Conservation (phyloP, 2,888 invertebrate species). For the Brachyopa scutellaris region DNA sequence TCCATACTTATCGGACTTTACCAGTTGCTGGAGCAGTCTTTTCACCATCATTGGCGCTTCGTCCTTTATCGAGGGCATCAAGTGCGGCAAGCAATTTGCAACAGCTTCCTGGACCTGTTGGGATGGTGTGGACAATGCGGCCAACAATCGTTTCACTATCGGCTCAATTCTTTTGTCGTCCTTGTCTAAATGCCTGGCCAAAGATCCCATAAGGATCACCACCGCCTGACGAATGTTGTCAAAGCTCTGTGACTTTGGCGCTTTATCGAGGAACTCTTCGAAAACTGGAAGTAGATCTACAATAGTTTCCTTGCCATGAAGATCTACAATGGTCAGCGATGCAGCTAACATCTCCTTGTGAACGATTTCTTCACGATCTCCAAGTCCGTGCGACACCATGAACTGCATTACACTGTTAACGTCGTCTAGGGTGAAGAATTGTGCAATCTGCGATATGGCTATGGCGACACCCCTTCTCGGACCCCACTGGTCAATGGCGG, state of each 20-base stretch:
- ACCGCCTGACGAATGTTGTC: constrained; percentile 98
- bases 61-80: constrained; percentile 95
- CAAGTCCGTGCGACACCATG: constrained; percentile 92
- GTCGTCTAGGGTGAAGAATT: constrained; percentile 84
- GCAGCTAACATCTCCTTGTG: constrained; percentile 96
- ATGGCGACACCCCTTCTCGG: constrained; percentile 94
- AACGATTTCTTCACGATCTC: constrained; percentile 91
- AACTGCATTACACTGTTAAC: constrained; percentile 89
- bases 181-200: constrained; percentile 97
- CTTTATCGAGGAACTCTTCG: constrained; percentile 95
- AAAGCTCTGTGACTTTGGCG: constrained; percentile 93
- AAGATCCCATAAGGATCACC: constrained; percentile 97
- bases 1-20: constrained; percentile 96
- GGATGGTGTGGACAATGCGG: constrained; percentile 97
- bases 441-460: constrained; percentile 90
- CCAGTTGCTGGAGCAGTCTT: constrained; percentile 91
- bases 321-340: constrained; percentile 94
- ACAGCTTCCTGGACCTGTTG: constrained; percentile 99
- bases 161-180: constrained; percentile 95
- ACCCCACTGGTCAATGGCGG: constrained; percentile 94
- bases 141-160: constrained; percentile 94
- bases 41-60: constrained; percentile 94
- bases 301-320: constrained; percentile 93
- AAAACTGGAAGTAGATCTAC: constrained; percentile 93
- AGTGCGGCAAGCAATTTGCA: constrained; percentile 95